Conservation (phyloP, 2,113 vertebrate species). For the Antechinus flavipes region DNA sequence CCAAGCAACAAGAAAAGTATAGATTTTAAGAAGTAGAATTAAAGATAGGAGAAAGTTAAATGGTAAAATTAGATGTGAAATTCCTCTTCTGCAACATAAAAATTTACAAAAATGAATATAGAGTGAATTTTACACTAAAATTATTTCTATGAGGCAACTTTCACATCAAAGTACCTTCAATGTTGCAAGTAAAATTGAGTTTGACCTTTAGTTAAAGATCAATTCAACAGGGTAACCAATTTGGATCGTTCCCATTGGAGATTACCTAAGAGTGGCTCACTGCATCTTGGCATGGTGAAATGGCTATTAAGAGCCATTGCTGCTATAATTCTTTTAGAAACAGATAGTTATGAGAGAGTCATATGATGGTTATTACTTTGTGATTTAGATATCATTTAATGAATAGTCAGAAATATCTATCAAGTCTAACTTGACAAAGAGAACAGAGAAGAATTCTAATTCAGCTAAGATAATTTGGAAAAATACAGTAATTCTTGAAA, state of each 20-base stretch:
- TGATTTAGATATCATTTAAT: constrained; percentile 81
- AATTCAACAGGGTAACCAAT: constrained; percentile 78
- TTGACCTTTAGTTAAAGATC: constrained; percentile 82
- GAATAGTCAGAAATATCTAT: constrained; percentile 80
- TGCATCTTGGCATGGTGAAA: constrained; percentile 73
- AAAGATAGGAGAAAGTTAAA: not conserved
- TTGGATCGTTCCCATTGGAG: constrained; percentile 75
- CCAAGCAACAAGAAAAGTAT: not conserved
- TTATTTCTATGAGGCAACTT: constrained; percentile 72
- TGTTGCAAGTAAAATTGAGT: constrained; percentile 78
- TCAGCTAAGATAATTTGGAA: constrained; percentile 56
- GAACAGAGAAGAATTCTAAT: constrained; percentile 70
- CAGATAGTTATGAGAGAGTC: constrained; percentile 80
- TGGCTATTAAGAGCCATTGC: constrained; percentile 78
- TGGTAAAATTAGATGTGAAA: constrained; percentile 3
- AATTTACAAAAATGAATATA: constrained; percentile 56
- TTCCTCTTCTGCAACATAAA: constrained; percentile 57
- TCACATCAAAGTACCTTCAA: constrained; percentile 67
- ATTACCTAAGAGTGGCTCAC: constrained; percentile 69
- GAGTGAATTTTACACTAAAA: constrained; percentile 65
- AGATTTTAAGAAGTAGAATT: not conserved
- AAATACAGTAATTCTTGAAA: constrained; percentile 70
- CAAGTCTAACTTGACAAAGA: constrained; percentile 76
- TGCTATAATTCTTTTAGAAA: constrained; percentile 81
- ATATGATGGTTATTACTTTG: constrained; percentile 82